These are phyloP conservation scores for Muraenolepis orangiensis DNA, from an alignment of 2,797 vertebrate genomes.

Conservation along the genomic window DNA sequence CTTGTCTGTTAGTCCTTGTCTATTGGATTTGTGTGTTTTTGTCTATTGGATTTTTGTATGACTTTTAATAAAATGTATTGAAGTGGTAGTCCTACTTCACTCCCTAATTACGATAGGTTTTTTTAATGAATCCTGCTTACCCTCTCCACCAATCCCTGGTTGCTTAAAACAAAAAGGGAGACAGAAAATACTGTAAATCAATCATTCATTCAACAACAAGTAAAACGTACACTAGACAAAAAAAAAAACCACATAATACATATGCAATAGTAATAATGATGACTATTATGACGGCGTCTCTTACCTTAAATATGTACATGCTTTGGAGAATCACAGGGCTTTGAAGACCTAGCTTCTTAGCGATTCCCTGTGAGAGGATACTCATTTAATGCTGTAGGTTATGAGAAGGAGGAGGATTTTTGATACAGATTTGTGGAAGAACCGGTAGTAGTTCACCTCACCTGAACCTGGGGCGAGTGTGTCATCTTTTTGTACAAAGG, in stretches of 20 bases:
- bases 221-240: neutral
- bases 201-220: neutral
- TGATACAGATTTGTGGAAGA: neutral
- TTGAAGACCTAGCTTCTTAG: constrained; percentile 78
- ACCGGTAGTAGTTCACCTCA: constrained; percentile 59
- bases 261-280: neutral
- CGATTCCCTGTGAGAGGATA: constrained; percentile 69
- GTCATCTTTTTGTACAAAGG: constrained; percentile 84
- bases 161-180: constrained; percentile 81
- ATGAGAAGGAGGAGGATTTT: neutral
- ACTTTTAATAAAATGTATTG: too few relatives aligned
- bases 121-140: constrained; percentile 66
- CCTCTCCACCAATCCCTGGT: constrained; percentile 91
- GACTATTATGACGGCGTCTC: neutral
- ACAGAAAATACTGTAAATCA: neutral
- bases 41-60: too few relatives aligned
- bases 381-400: neutral
- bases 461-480: constrained; percentile 85
- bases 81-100: neutral
- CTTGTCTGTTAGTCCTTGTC: neutral
- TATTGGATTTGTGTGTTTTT: too few relatives aligned
- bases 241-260: neutral
- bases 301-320: constrained; percentile 99
- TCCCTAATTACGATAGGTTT: neutral
- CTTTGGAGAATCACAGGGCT: constrained; percentile 89